Conservation (phyloP, 2,888 invertebrate species). For the Molorchus minor region DNA sequence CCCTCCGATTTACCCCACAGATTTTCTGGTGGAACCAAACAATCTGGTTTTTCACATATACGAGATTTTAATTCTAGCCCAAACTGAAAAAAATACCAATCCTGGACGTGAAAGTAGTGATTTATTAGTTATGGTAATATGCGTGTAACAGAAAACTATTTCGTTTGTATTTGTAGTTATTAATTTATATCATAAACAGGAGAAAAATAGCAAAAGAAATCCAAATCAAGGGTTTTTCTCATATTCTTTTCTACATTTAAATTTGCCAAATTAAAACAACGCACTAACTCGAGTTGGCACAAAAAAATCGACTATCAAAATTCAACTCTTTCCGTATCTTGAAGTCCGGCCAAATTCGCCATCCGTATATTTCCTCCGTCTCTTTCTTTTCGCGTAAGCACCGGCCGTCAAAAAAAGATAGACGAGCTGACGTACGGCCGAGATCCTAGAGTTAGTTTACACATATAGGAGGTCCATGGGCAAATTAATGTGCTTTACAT, state of each 20-base stretch:
- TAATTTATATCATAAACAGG: too few relatives aligned
- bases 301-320: conserved; percentile 42
- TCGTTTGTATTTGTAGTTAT: too few relatives aligned
- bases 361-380: conserved; percentile 10
- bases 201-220: too few relatives aligned
- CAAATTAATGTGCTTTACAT: conserved; percentile 64
- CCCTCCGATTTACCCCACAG: too few relatives aligned
- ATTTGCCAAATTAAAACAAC: conserved; percentile 43
- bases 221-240: too few relatives aligned
- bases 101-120: too few relatives aligned
- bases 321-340: conserved; percentile 42
- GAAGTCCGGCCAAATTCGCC: conserved; percentile 22
- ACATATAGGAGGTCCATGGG: conserved; percentile 61
- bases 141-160: too few relatives aligned
- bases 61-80: too few relatives aligned
- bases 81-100: too few relatives aligned
- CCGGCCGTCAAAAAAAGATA: conserved; percentile 20
- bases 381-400: conserved; percentile 11
- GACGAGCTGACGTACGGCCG: conserved; percentile 27
- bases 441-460: conserved; percentile 51
- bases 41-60: too few relatives aligned
- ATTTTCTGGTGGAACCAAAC: too few relatives aligned
- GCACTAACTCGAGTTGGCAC: conserved; percentile 45
- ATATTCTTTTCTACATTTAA: conserved; percentile 41
- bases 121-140: too few relatives aligned